These are phyloP conservation scores for Eidolon helvum DNA, from an alignment of 2,113 vertebrate species.

Conservation along the genomic window DNA sequence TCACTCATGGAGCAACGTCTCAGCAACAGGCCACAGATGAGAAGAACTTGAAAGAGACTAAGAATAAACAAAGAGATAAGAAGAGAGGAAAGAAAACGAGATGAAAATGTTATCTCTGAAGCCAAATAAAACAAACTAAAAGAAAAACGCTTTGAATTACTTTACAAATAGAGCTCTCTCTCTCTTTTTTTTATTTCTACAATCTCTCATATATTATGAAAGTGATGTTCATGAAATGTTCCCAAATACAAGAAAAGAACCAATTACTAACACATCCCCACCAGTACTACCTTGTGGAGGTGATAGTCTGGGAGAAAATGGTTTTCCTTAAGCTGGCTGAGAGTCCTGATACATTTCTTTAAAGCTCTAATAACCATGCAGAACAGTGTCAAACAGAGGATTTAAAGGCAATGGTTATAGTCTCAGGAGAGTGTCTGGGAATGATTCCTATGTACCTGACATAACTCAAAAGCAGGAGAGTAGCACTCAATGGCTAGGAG, in stretches of 20 bases:
- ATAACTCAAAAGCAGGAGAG: constrained; percentile 69
- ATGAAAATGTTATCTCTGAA: background rate
- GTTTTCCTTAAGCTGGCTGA: constrained; percentile 30
- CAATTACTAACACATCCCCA: background rate
- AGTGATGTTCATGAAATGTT: background rate
- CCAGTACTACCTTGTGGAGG: background rate
- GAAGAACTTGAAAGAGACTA: background rate
- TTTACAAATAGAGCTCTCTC: background rate
- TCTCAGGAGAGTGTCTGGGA: constrained; percentile 62
- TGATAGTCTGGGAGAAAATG: constrained; percentile 46
- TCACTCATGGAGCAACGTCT: background rate
- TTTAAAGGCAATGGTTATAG: constrained; percentile 60
- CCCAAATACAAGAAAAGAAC: background rate
- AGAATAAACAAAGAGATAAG: background rate
- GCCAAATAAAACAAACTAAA: background rate
- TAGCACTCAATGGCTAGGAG: background rate
- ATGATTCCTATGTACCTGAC: constrained; percentile 67
- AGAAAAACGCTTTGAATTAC: background rate
- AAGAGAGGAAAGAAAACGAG: background rate
- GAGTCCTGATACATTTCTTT: constrained; percentile 70
- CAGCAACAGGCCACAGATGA: background rate
- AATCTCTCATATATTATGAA: background rate
- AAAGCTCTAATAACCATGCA: constrained; percentile 73
- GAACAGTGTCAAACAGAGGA: constrained; percentile 73
- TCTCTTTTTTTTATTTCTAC: background rate